phyloP scores from a whole-genome alignment of 2,113 vertebrate genomes.

The Aspiorhynchus laticeps region DNA sequence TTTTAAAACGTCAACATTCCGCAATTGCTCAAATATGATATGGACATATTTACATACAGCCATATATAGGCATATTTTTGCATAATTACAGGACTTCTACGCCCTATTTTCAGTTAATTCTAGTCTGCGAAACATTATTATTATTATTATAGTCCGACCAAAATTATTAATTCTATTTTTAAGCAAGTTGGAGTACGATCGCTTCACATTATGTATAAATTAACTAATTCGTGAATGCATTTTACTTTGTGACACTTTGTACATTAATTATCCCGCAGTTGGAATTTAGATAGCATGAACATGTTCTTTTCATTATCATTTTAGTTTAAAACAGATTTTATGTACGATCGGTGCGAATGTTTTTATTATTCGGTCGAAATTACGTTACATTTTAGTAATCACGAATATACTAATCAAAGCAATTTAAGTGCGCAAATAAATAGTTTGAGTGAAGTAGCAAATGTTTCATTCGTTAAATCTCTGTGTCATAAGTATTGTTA shows the following conservation, averaged over 20 bases:
- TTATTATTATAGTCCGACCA: not conserved
- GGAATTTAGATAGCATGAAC: not conserved
- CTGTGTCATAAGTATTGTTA: not conserved
- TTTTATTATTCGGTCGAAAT: not conserved
- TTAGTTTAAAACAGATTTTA: not conserved
- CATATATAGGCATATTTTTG: too few relatives aligned
- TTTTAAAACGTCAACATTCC: too few relatives aligned
- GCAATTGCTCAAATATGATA: too few relatives aligned
- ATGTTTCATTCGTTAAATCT: not conserved
- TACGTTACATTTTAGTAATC: not conserved
- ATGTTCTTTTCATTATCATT: not conserved
- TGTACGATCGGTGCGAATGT: too few relatives aligned
- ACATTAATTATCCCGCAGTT: not conserved
- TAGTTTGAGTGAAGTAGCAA: not conserved
- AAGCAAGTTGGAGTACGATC: not conserved
- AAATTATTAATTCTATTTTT: not conserved
- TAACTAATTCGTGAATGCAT: not conserved
- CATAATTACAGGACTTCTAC: not conserved
- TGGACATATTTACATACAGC: not conserved
- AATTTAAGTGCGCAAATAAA: not conserved
- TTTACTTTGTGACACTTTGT: not conserved
- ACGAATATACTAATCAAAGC: not conserved
- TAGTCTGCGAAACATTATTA: not conserved
- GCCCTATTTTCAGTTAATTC: not conserved
- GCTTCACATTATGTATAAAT: not conserved